Evolutionary conservation across 2,797 vertebrate genomes (phyloP), one percentile per base, ranked within the genome.

Genomic region (Cichlasoma orientale): DNA sequence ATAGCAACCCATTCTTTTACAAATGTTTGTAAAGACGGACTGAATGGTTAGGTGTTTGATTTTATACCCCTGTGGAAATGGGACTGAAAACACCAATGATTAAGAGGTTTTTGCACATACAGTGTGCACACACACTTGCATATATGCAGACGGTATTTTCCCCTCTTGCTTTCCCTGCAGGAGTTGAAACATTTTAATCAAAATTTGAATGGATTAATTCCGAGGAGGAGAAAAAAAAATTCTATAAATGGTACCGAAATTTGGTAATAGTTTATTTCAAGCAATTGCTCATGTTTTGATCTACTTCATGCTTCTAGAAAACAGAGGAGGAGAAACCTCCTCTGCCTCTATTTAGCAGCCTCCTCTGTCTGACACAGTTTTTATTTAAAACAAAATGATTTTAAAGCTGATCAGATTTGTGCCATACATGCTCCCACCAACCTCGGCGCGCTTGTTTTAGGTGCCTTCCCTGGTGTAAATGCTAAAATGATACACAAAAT

Each of bases 331-430:
- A 31, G 6, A 52, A 68, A 52, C 29, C 63, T 68, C 63, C 63
- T 31, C 63, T 50, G 44, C 25, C 44, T 68, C 11, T 14, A 50
- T 68, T 68, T 50, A n/a, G 25, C 44, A 68, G 44, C 44, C 63
- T 52, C 25, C 44, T 68, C 63, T 68, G 44, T 44, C 44, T 52
- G 44, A 68, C 63, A 68, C 63, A 68, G 63, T 68, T 68, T 68
- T 68, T 52, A 68, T 68, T 68, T 68, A 31, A 52, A 68, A 52
- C 4, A 1, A 52, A 68, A 50, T 50, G 3, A 52, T 52, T 29
- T 68, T 50, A 68, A 52, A n/a, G 63, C 44, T 47, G 41, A 66
- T 50, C 41, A 66, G 57, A 25, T 50, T 68, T 68, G 41, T n/a
- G 23, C 10, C n/a, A 29, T 68, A 31, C 44, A 68, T 52, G 44